Base-by-base conservation (phyloP, 2,888 invertebrate genomes). In the Anoplius nigerrimus region DNA sequence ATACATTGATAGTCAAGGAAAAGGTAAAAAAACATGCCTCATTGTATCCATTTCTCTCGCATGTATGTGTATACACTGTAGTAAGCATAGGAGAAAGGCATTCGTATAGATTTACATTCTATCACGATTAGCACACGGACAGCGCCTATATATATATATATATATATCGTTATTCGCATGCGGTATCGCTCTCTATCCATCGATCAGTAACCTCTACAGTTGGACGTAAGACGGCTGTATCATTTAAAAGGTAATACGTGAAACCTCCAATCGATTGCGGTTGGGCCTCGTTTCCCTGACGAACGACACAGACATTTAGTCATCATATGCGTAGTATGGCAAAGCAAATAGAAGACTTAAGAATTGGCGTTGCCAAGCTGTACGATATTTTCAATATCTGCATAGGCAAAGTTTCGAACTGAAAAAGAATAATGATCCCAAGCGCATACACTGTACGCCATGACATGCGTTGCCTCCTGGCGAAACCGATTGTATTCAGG, bases 181-280 rank as follows among this genome's bases (percentile, higher is more conserved):
- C 46, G 34, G 34, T 34, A 11, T n/a, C 21, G 24, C 11, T 55
- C 42, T 27, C 24, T 11, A n/a, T 6, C n/a, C 59, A 62, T 65
- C 65, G 73, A 68, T 68, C 68, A 45, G 48, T 43, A 27, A 58
- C 56, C 54, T 62, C 52, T 62, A 64, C 43, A 53, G 48, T 45
- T 20, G 52, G 62, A 51, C 62, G 62, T 62, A 68, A 65, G 59
- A 73, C 59, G 62, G 62, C 64, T 51, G 64, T 56, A 62, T 72
- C 73, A 57, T 58, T 57, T 58, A 45, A 45, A 42, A 45, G 56
- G 53, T 62, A 61, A 67, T 61, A 52, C 42, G 65, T 45, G 57
- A 65, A 67, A 54, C 59, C 63, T 16, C 2, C 21, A 43, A 73
- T 72, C 73, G 73, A 72, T 69, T 65, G 46, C 21, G 11, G n/a